Evolutionary conservation across 2,888 invertebrate genomes (phyloP).

Genomic region (Erebia epiphron): DNA sequence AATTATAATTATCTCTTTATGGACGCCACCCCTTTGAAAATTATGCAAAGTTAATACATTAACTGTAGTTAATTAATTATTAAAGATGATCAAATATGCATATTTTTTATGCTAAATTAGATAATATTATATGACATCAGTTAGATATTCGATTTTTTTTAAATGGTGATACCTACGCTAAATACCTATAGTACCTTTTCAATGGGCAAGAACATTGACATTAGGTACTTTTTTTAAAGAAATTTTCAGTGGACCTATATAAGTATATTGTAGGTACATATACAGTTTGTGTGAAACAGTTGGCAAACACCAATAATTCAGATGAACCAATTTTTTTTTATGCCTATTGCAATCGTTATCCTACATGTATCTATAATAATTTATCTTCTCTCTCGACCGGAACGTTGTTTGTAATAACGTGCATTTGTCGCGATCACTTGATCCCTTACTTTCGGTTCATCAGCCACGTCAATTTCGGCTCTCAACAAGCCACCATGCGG

Average conservation of each 20-base stretch:
- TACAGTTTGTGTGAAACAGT: no score
- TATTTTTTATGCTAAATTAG: no score
- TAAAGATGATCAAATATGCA: no score
- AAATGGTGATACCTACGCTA: no score
- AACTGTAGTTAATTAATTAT: conserved; percentile 53
- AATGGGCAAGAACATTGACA: no score
- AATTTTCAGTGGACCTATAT: no score
- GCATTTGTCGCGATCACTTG: conserved; percentile 41
- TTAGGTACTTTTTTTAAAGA: no score
- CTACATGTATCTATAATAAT: neutral
- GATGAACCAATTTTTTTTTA: neutral
- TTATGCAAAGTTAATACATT: conserved; percentile 74
- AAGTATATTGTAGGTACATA: no score
- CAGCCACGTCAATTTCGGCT: conserved; percentile 74
- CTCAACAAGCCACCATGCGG: conserved; percentile 80
- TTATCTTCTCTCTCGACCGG: conserved; percentile 11
- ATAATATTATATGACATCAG: neutral
- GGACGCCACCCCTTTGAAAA: conserved; percentile 65
- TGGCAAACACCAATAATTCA: no score
- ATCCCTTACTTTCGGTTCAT: conserved; percentile 61
- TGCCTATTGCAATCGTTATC: neutral
- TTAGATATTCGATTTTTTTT: no score
- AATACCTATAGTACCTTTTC: no score
- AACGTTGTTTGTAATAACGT: conserved; percentile 29
- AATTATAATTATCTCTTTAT: conserved; percentile 79